Percentiles rank a stretch among this genome's conserved stretches.
phyloP scores from a whole-genome alignment of 2,888 invertebrate genomes.

The Drosophila kambysellisi region DNA sequence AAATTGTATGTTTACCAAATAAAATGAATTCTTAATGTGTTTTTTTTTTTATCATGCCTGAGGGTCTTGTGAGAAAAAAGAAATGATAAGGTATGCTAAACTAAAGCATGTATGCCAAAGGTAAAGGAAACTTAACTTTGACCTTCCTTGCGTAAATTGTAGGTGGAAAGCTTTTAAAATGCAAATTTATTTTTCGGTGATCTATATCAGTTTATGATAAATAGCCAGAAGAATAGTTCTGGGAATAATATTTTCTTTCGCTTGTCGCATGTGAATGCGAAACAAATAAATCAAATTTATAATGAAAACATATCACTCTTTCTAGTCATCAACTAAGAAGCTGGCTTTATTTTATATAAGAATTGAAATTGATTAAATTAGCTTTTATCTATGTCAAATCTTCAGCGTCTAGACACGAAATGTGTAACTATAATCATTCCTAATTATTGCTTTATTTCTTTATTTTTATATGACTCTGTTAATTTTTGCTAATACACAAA shows the following conservation, averaged over 20 bases:
- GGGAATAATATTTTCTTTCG: background rate
- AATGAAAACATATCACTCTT: background rate
- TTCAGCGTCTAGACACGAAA: constrained; percentile 13
- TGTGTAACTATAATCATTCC: constrained; percentile 30
- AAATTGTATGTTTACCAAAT: background rate
- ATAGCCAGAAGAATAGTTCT: background rate
- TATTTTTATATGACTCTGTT: constrained; percentile 8
- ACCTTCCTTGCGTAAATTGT: background rate
- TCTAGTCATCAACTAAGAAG: background rate
- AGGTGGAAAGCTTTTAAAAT: background rate
- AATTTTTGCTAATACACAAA: constrained; percentile 3
- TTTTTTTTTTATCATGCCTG: background rate
- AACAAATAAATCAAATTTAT: background rate
- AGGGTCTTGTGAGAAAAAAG: background rate
- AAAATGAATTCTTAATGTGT: background rate
- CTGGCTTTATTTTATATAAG: constrained; percentile 8
- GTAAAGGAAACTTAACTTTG: background rate
- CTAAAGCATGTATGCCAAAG: background rate
- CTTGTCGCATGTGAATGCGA: background rate
- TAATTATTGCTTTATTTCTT: constrained; percentile 27
- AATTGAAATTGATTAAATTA: background rate
- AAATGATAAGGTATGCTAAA: background rate
- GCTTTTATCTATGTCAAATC: constrained; percentile 10
- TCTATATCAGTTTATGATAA: background rate
- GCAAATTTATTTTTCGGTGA: background rate